phyloP scores from a whole-genome alignment of 2,888 invertebrate genomes.

The Helleia helle region DNA sequence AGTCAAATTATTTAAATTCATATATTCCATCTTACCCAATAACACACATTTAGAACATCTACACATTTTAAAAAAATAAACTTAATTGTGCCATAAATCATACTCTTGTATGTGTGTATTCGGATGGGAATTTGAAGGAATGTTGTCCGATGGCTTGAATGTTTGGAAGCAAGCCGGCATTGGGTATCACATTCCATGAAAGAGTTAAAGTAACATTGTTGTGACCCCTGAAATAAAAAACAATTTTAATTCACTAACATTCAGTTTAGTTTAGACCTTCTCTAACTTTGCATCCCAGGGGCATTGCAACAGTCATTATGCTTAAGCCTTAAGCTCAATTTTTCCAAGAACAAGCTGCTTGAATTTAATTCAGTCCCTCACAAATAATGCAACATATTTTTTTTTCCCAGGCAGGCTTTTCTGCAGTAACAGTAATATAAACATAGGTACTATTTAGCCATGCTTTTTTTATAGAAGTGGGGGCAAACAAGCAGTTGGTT shows the following conservation, averaged over 20 bases:
- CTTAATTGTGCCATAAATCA: constrained; percentile 40
- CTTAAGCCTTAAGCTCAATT: no score
- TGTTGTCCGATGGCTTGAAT: constrained; percentile 88
- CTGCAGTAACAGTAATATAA: no score
- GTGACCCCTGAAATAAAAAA: constrained; percentile 91
- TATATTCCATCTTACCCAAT: constrained; percentile 3
- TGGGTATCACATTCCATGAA: constrained; percentile 98
- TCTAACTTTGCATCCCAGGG: no score
- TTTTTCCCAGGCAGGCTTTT: no score
- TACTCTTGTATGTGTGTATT: constrained; percentile 81
- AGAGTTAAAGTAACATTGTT: constrained; percentile 95
- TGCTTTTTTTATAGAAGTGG: no score
- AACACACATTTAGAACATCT: constrained; percentile 11
- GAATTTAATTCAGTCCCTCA: no score
- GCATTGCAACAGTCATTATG: no score
- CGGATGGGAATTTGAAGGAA: constrained; percentile 90
- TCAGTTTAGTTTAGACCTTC: no score
- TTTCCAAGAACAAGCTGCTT: no score
- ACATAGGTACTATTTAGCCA: no score
- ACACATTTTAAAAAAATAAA: constrained; percentile 22
- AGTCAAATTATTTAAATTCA: constrained; percentile 7
- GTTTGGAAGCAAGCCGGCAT: constrained; percentile 95
- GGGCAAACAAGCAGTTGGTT: no score
- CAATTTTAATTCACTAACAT: neutral
- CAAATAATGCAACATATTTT: no score